Conservation (phyloP, 2,113 vertebrate genomes). For the Chitala chitala region DNA sequence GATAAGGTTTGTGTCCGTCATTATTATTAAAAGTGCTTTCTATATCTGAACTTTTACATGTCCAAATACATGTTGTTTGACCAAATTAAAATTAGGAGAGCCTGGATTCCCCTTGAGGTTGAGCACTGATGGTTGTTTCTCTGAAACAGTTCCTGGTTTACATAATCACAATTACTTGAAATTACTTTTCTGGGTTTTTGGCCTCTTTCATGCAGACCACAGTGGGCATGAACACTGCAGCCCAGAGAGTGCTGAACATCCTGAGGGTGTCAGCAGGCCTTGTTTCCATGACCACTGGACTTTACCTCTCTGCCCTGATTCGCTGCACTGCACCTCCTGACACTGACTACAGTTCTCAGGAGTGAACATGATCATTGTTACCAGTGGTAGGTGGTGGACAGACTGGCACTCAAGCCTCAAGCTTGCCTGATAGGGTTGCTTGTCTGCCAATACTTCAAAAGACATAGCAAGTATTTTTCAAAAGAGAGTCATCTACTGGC, state of each 20-base stretch:
- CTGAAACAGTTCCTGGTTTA: not conserved
- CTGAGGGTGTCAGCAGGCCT: slow-evolving; percentile 58
- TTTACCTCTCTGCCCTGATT: slow-evolving; percentile 59
- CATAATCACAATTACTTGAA: not conserved
- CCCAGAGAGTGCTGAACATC: slow-evolving; percentile 53
- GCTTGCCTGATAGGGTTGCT: not conserved
- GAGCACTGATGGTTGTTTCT: not conserved
- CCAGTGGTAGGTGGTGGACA: not conserved
- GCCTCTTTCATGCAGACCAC: slow-evolving; percentile 42
- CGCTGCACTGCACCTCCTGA: slow-evolving; percentile 53
- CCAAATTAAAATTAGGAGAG: no score
- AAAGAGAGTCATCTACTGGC: no score
- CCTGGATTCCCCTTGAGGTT: not conserved
- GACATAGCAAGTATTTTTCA: no score
- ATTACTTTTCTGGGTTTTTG: not conserved
- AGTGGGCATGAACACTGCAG: slow-evolving; percentile 46
- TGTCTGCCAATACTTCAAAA: no score
- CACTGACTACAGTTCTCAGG: slow-evolving; percentile 39
- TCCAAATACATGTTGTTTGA: no score
- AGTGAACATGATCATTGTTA: slow-evolving; percentile 5
- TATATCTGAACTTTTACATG: slow-evolving; percentile 4
- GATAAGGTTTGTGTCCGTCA: slow-evolving; percentile 50
- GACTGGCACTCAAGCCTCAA: no score
- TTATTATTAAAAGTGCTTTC: not conserved
- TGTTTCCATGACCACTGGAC: slow-evolving; percentile 54